Conservation (phyloP, 2,888 invertebrate genomes). For the Iselma pallidipennis region DNA sequence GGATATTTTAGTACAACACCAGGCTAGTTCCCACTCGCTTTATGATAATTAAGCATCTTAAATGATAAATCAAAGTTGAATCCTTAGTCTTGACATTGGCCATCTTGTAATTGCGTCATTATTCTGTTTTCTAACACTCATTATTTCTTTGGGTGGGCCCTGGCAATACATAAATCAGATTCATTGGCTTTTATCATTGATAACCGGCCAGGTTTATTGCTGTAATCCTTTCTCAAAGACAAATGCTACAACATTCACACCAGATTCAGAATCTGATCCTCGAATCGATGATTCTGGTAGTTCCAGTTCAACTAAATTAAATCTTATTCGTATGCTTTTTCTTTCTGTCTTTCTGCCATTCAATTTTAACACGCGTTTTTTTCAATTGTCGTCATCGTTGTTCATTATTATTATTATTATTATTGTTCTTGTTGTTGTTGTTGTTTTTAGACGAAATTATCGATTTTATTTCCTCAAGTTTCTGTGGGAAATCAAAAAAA, state of each 20-base stretch:
- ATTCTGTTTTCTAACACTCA: conserved; percentile 38
- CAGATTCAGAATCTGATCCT: neutral
- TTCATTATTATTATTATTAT: too few relatives aligned
- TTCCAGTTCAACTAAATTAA: neutral
- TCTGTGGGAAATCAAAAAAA: conserved; percentile 24
- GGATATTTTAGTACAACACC: conserved; percentile 3
- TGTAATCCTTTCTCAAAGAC: conserved; percentile 18
- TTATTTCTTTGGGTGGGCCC: conserved; percentile 40
- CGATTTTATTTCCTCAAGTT: neutral
- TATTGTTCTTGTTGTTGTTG: too few relatives aligned
- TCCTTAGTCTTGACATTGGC: conserved; percentile 32
- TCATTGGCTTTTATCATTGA: conserved; percentile 25
- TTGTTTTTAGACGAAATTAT: too few relatives aligned
- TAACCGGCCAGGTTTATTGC: conserved; percentile 16
- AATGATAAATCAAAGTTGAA: conserved; percentile 40
- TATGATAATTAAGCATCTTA: conserved; percentile 38
- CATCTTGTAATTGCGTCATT: conserved; percentile 40
- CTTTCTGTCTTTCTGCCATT: neutral
- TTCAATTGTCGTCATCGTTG: neutral
- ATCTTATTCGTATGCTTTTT: neutral
- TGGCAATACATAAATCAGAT: conserved; percentile 30
- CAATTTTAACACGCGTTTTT: too few relatives aligned
- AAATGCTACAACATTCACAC: conserved; percentile 7
- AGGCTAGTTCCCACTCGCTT: conserved; percentile 25
- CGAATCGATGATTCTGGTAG: neutral